These are phyloP conservation scores for Trypoxylus dichotomus DNA, from an alignment of 1,140 invertebrate species.

Conservation along the genomic window DNA sequence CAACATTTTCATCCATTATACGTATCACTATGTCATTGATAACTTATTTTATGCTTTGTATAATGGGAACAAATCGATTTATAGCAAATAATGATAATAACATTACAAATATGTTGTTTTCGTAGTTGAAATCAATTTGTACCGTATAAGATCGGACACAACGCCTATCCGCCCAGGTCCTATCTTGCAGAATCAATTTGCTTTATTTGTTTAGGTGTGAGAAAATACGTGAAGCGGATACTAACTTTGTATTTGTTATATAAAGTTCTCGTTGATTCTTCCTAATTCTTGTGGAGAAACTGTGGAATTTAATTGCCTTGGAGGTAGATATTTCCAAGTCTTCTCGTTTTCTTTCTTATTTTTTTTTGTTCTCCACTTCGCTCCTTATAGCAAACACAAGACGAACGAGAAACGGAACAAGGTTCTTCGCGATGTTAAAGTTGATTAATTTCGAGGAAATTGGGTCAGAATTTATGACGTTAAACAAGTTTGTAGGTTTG, in stretches of 20 bases:
- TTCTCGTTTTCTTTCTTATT: not conserved
- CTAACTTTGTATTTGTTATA: conserved; percentile 9
- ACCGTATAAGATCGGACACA: not conserved
- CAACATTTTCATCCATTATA: too few relatives aligned
- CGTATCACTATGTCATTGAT: too few relatives aligned
- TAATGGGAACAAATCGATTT: too few relatives aligned
- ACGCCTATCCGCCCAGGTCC: not conserved
- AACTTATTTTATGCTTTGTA: too few relatives aligned
- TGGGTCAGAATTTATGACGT: not conserved
- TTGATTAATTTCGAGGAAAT: not conserved
- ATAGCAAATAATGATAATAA: not conserved
- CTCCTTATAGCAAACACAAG: not conserved
- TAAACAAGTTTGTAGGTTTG: not conserved
- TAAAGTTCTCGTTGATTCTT: not conserved
- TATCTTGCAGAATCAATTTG: conserved; percentile 12
- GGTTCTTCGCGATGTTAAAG: not conserved
- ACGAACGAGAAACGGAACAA: not conserved
- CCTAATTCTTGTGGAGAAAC: conserved; percentile 3
- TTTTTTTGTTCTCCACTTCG: not conserved
- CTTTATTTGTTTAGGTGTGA: conserved; percentile 10
- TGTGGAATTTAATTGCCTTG: conserved; percentile 13
- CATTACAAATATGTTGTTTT: not conserved
- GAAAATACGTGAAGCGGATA: conserved; percentile 8
- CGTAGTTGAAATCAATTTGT: conserved; percentile 2
- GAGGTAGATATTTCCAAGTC: conserved; percentile 8